Base-by-base conservation (phyloP, 2,888 invertebrate species). In the Ceramica pisi region DNA sequence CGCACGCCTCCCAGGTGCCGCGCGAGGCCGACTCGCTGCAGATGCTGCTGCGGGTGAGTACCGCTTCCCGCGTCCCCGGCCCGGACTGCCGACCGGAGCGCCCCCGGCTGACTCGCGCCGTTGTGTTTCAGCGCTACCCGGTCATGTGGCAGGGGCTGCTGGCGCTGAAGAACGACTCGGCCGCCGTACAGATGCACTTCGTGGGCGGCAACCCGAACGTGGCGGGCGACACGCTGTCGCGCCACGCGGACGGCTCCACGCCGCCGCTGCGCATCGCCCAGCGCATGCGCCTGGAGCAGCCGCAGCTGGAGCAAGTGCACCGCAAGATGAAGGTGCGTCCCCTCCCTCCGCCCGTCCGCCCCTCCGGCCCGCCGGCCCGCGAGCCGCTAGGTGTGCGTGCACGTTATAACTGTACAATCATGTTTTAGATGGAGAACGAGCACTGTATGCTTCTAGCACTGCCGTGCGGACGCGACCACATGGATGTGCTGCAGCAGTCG, bases 171-270 rank as follows among this genome's bases (percentile, higher is more conserved):
- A 99, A 99, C 92, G 99, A 99, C 95, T 98, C 98, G 88, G 99
- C 99, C 9, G 98, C 98, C 41, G 99, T 99, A 59, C 99, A 99
- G 96, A 99, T 99, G 99, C 99, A 99, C 96, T 99, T 99, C 94
- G 99, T 99, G 80, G 98, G 98, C 88, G 99, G 99, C 71, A 99
- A 98, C 96, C 98, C 98, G 14, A 97, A 97, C 86, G 98, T 99
- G 78, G 99, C 99, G 14, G 97, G 97, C 81, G 98, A 98, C 88
- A 98, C 99, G 77, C 96, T 99, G 90, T 99, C 99, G 60, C 97
- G 97, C 78, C 97, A 98, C 91, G 97, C 97, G 67, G 98, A 98
- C 91, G 98, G 98, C 71, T 97, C 97, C 64, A 98, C 98, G 84
- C 98, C 98, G 83, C 98, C 98, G 70, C 95, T 99, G 76, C 97